Base-by-base conservation (phyloP, 2,888 invertebrate species). In the Phorcus lineatus region DNA sequence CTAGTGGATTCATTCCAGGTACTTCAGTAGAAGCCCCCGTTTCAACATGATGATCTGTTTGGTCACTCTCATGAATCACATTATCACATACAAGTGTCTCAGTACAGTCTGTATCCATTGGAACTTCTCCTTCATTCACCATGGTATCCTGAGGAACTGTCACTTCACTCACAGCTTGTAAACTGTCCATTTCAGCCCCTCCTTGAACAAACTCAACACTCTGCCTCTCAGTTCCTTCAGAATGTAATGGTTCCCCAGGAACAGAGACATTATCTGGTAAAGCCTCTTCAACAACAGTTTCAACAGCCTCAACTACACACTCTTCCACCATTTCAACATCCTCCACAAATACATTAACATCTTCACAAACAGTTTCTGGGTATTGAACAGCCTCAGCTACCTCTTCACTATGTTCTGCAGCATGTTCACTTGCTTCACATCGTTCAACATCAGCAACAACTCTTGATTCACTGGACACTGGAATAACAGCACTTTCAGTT, bases 41-140 rank as follows among this genome's bases (percentile, higher is more conserved):
- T 22, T 62, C 28, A 16, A 28, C 24, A 36, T 70, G 31, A 70
- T 9, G 11, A n/a, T 36, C 70, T 17, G 70, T 36, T 36, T 36
- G 19, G 19, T 36, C 70, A 70, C 70, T 36, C 16, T 40, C 17
- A 70, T 40, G 31, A 70, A 62, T 62, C 24, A 70, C 36, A 31
- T 70, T 70, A 24, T 19, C 24, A 40, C 40, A 36, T 36, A 11
- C 70, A 36, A 36, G 2, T 11, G 28, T 36, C 36, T 36, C 31
- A 70, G 28, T 36, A 40, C 17, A 31, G 40, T 70, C 70, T 36
- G 70, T 70, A 36, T 70, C 70, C 70, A 70, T 70, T 19, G 70
- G 70, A 70, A 70, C 36, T n/a, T 19, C 36, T 67, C 28, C 67
- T 16, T 31, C 31, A 70, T 28, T 28, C 1, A n/a, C 28, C 62